Conservation (phyloP, 2,113 vertebrate genomes). For the Anthoscopus minutus region DNA sequence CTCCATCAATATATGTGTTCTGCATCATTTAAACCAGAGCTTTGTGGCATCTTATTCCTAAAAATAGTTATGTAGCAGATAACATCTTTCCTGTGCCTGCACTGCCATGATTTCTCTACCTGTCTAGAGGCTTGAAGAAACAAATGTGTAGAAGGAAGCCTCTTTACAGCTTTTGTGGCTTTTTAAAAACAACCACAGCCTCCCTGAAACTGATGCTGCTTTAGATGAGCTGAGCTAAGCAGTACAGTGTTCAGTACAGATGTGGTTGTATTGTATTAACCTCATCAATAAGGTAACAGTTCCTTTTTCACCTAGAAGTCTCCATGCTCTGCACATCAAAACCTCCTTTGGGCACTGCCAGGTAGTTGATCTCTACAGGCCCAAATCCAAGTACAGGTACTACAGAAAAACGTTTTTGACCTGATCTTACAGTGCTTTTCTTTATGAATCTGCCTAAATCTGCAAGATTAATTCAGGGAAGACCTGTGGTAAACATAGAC, state of each 20-base stretch:
- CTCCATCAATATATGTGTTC: neutral
- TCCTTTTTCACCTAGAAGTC: neutral
- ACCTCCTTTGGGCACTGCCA: neutral
- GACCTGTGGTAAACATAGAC: neutral
- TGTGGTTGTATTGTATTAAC: neutral
- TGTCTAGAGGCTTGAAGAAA: neutral
- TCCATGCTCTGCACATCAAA: neutral
- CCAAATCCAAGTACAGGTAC: neutral
- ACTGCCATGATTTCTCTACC: neutral
- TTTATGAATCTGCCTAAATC: neutral
- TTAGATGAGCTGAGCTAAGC: neutral
- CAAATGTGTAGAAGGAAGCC: neutral
- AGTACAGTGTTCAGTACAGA: neutral
- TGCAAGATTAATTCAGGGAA: neutral
- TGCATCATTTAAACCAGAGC: neutral
- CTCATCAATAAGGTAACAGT: neutral
- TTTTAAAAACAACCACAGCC: constrained; percentile 4
- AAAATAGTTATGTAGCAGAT: neutral
- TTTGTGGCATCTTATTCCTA: neutral
- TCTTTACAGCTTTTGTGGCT: neutral
- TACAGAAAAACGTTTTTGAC: neutral
- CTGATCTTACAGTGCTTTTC: neutral
- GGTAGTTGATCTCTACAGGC: neutral
- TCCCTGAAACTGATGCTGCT: neutral
- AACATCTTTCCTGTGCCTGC: neutral